Conservation (phyloP, 2,797 vertebrate species). For the Naso thynnoides region DNA sequence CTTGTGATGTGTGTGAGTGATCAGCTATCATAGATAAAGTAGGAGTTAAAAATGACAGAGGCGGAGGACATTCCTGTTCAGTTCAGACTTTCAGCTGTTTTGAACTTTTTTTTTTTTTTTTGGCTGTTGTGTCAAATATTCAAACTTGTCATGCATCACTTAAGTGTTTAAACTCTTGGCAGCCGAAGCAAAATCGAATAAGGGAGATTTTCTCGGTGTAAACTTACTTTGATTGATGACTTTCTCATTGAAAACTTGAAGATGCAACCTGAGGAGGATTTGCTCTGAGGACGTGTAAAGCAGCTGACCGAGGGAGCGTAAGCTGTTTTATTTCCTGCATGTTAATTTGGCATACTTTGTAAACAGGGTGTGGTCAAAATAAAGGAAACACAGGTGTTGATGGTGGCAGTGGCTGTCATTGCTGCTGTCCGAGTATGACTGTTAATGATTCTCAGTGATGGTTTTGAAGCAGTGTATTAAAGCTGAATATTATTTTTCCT, state of each 20-base stretch:
- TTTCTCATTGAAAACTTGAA: constrained; percentile 9
- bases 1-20: constrained; percentile 50
- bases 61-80: constrained; percentile 1
- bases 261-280: constrained; percentile 8
- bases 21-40: constrained; percentile 20
- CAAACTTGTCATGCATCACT: not conserved
- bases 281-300: constrained; percentile 33
- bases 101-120: constrained; percentile 19
- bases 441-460: not conserved
- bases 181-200: not conserved
- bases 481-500: no score
- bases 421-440: not conserved
- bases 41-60: constrained; percentile 11
- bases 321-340: constrained; percentile 62
- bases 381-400: constrained; percentile 23
- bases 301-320: constrained; percentile 13
- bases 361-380: constrained; percentile 59
- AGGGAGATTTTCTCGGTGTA: not conserved
- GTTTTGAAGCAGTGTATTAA: no score
- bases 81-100: constrained; percentile 6
- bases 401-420: not conserved
- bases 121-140: constrained; percentile 6
- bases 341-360: constrained; percentile 53
- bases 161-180: not conserved
- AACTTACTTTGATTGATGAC: constrained; percentile 3